Conservation (phyloP, 2,113 vertebrate genomes). For the Gavia stellata region DNA sequence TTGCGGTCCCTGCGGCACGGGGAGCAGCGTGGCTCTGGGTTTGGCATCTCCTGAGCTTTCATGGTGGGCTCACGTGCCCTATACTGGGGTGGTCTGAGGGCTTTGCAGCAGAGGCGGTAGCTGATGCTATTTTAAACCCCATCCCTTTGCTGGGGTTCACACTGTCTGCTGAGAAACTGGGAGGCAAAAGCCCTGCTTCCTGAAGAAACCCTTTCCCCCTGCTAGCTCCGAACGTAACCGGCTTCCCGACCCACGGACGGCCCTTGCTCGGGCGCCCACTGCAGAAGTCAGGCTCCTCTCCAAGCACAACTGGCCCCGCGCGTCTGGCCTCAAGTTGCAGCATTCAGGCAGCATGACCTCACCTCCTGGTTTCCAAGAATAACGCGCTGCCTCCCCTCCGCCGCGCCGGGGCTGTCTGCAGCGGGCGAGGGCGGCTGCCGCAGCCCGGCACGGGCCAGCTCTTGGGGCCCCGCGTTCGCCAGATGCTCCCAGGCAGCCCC, state of each 20-base stretch:
- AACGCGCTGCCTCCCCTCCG: not conserved
- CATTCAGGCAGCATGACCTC: conserved; percentile 65
- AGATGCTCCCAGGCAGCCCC: not conserved
- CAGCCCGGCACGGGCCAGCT: not conserved
- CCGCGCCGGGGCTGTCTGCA: not conserved
- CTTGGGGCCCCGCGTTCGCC: not conserved
- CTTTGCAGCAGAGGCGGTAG: not conserved
- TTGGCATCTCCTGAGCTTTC: not conserved
- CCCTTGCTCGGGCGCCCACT: not conserved
- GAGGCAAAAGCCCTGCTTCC: not conserved
- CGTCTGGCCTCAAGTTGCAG: conserved; percentile 62
- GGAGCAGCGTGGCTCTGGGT: fast-evolving
- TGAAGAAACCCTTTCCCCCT: not conserved
- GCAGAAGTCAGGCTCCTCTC: not conserved
- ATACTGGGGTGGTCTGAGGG: fast-evolving
- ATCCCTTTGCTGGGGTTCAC: not conserved
- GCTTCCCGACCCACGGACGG: not conserved
- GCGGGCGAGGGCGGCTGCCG: not conserved
- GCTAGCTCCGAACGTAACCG: fast-evolving
- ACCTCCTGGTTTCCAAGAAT: conserved; percentile 67
- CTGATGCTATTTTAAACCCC: not conserved
- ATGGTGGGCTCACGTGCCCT: not conserved
- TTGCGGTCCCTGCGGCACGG: fast-evolving
- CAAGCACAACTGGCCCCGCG: conserved; percentile 14
- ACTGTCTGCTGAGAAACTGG: not conserved